Conservation (phyloP, 2,797 vertebrate genomes). For the Channallabes apus region DNA sequence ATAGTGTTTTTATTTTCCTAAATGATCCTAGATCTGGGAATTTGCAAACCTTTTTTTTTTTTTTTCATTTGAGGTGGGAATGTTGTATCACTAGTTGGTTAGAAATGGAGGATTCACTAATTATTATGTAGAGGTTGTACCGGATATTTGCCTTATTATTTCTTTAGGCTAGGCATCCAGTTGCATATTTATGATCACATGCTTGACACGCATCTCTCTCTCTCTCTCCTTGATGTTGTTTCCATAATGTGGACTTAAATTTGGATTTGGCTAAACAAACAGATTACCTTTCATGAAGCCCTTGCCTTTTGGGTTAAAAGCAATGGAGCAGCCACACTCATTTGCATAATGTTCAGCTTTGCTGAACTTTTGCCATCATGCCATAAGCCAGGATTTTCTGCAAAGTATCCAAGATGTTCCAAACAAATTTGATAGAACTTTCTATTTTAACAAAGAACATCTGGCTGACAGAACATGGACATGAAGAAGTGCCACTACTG, state of each 20-base stretch:
- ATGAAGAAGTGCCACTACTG: neutral
- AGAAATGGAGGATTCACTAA: neutral
- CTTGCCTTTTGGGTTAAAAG: neutral
- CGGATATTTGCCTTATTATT: neutral
- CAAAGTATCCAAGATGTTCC: neutral
- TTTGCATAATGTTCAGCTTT: constrained; percentile 11
- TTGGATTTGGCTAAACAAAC: neutral
- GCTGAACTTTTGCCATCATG: neutral
- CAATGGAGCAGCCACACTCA: neutral
- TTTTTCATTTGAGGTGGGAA: neutral
- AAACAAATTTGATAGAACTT: neutral
- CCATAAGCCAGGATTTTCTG: neutral
- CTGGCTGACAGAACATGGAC: neutral
- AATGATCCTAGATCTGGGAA: neutral
- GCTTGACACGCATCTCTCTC: neutral
- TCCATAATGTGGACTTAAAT: neutral
- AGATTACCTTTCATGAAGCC: neutral
- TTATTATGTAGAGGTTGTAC: neutral
- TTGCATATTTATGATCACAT: neutral
- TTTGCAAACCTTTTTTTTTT: neutral
- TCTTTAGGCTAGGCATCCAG: neutral
- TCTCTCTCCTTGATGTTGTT: neutral
- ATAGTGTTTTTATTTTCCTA: neutral
- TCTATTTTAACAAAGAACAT: constrained; percentile 3
- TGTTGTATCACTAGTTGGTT: neutral